Evolutionary conservation across 2,888 invertebrate genomes (phyloP).

Genomic region (Argynnis bischoffii): DNA sequence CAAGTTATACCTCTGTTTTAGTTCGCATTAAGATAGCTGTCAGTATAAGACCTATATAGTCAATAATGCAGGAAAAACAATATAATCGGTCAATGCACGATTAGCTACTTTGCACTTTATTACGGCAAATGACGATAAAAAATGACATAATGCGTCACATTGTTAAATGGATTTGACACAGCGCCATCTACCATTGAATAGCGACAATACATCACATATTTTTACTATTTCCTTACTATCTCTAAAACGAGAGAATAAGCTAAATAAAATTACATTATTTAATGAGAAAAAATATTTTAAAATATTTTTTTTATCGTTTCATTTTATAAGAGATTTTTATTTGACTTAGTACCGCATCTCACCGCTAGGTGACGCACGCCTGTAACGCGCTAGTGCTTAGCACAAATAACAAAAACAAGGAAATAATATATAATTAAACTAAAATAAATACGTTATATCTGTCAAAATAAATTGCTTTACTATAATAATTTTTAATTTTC

Average conservation of each 20-base stretch:
- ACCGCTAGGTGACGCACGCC: slow-evolving; percentile 49
- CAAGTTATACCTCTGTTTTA: neutral
- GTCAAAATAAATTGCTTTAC: no score
- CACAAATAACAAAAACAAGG: neutral
- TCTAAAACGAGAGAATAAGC: no score
- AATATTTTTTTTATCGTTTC: neutral
- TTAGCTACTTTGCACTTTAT: slow-evolving; percentile 55
- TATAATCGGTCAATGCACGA: slow-evolving; percentile 64
- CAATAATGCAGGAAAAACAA: slow-evolving; percentile 49
- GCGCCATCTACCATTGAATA: slow-evolving; percentile 59
- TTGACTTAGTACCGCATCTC: slow-evolving; percentile 47
- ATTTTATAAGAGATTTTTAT: neutral
- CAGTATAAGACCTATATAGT: slow-evolving; percentile 13
- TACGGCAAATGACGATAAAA: slow-evolving; percentile 40
- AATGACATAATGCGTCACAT: slow-evolving; percentile 46
- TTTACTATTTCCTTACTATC: neutral
- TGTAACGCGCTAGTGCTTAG: neutral
- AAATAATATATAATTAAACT: neutral
- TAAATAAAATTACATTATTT: no score
- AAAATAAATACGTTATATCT: no score
- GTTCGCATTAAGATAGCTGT: neutral
- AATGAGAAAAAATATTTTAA: neutral
- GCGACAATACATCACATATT: slow-evolving; percentile 20
- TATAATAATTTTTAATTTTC: no score
- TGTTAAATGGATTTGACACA: slow-evolving; percentile 30